Base-by-base conservation (phyloP, 1,140 invertebrate species). In the Saccostrea cuccullata region DNA sequence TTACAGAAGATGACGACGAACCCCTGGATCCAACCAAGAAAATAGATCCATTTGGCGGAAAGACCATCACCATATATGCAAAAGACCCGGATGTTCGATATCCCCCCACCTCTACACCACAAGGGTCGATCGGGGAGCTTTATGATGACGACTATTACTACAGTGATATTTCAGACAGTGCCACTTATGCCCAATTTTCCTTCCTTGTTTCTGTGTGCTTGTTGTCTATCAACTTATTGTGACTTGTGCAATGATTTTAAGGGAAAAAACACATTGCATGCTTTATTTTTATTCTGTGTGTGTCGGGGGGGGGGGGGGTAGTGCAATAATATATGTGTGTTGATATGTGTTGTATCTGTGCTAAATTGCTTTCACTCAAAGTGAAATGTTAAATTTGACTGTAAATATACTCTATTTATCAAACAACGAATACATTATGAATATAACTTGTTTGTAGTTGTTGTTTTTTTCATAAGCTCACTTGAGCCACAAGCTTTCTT, bases 31-130 rank as follows among this genome's bases (percentile, higher is more conserved):
- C 70, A 55, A 23, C 20, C 4, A 84, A 67, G 77, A 86, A 47
- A 9, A 73, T 86, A 40, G 60, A 89, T 55, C 88, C 88, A 26
- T 83, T 89, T 15, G 56, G 70, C 15, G 85, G 85, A 1, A 89
- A 87, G 30, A 23, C 67, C 15, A 87, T 89, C 6, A 77, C 84
- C n/a, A 30, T 87, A 17, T 89, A 26, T 36, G 47, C 82, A 12
- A 77, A 77, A 30, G 70, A 77, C 70, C 70, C 70, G 26, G 70
- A 77, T 77, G 70, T 77, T 77, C 70, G 12, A 1, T 17, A 77
- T 30, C 23, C 23, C 8, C n/a, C 23, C 0, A 77, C 26, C 26
- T 26, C 70, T 11, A 15, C 23, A 12, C 23, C 70, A 30, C 11
- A 9, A 30, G 70, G 5, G 6, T 26, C 8, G 9, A 36, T 26